Evolutionary conservation across 2,797 vertebrate genomes (phyloP), one percentile per base, ranked within the genome.

Genomic region (Premnoplex brunnescens): DNA sequence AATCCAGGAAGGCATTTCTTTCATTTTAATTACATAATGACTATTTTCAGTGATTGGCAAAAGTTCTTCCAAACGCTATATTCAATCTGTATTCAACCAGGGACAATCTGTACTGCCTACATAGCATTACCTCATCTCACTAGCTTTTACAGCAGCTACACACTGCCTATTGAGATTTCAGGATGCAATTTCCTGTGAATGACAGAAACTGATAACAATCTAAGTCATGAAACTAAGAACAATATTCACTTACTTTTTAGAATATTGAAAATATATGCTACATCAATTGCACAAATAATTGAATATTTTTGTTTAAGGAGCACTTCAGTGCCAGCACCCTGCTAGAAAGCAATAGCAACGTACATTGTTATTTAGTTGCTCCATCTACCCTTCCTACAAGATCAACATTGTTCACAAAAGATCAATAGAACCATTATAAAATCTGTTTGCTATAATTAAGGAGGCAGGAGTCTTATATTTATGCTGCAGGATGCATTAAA

Each of bases 41-140:
- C n/a, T 94, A 90, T 95, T 96, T 96, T 88, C 95, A 90, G 80
- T 51, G 34, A 88, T 77, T 97, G 94, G 84, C 73, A 83, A 82
- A 96, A 94, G 34, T 91, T 83, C 89, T 79, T 71, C 64, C 44
- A 77, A 97, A 93, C 13, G 8, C 63, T 78, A 36, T 54, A 73
- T 66, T 93, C 81, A 73, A 67, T 92, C 78, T 89, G 63, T 86
- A 94, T 91, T 96, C 56, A 89, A 62, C 86, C 68, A 90, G 69
- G 62, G 91, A 96, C 93, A 97, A 92, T 94, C 95, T 75, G 89
- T 82, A 89, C 94, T 96, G 69, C 72, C 66, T 92, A 62, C 85
- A 95, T 32, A 49, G 80, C 95, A 95, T 95, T 96, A 97, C 89
- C 73, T 96, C 96, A 96, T 97, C 88, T 81, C 78, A 77, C 59